These are phyloP conservation scores for Aricia artaxerxes DNA, from an alignment of 2,888 invertebrate genomes.

Conservation along the genomic window DNA sequence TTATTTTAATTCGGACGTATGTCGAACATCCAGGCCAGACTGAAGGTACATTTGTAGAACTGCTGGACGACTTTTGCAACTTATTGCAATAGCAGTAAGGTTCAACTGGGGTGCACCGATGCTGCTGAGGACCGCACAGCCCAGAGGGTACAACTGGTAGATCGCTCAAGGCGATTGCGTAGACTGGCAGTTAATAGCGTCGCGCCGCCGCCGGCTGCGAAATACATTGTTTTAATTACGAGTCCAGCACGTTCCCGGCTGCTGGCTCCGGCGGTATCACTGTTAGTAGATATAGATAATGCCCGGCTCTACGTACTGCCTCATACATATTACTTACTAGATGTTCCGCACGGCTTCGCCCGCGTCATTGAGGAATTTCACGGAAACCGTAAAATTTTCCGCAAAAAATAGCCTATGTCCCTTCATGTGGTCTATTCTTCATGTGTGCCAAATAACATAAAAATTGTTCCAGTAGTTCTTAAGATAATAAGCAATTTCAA, in stretches of 20 bases:
- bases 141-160: background rate
- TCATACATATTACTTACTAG: background rate
- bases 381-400: no score
- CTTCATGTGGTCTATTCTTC: no score
- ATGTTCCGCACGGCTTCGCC: no score
- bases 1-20: background rate
- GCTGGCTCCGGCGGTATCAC: background rate
- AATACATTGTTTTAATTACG: constrained; percentile 37
- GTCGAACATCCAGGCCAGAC: background rate
- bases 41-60: background rate
- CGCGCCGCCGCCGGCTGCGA: constrained; percentile 35
- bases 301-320: background rate
- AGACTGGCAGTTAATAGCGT: constrained; percentile 33
- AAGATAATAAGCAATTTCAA: no score
- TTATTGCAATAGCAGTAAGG: background rate
- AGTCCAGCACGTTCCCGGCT: constrained; percentile 32
- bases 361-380: no score
- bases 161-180: constrained; percentile 32
- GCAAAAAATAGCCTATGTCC: no score
- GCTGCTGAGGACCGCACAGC: background rate
- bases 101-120: background rate
- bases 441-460: no score
- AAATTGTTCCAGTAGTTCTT: no score
- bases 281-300: constrained; percentile 4
- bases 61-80: background rate